Evolutionary conservation across 2,797 vertebrate species (phyloP), one percentile per base, ranked within the genome.

Genomic region (Triplophysa yarkandensis): DNA sequence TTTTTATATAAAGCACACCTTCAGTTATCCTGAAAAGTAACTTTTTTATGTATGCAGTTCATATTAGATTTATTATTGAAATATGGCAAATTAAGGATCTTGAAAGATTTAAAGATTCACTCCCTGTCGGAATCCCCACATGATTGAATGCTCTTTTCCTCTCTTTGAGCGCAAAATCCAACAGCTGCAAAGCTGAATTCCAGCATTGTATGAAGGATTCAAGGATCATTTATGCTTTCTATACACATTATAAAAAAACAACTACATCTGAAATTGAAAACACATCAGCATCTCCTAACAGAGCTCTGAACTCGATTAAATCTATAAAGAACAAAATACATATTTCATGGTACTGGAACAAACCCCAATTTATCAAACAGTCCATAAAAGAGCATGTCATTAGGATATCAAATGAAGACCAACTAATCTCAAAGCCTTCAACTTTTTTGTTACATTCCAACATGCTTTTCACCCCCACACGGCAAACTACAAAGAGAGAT

Each of bases 401-500:
- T 19, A 41, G 68, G 66, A 79, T 60, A 44, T 55, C 30, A 65
- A 62, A 73, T 64, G 36, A 57, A 43, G 54, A 61, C 25, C 60
- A 44, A 44, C 39, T 36, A 23, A 44, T 66, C 6, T 62, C 11
- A 52, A 74, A 70, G 70, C 27, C 39, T 74, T 55, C 36, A 34
- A 61, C 63, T 62, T 23, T 25, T 30, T 10, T 32, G 30, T 9
- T 30, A 54, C 75, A 32, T 60, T 43, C 44, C 58, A 63, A 25
- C 34, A 13, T 27, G 65, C 41, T 63, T 74, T 52, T 50, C 41
- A 28, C 66, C 46, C 32, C 43, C 28, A 17, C 36, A 69, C 14
- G 57, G 34, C 19, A 50, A 52, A 69, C 57, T 25, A 52, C 16
- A 71, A 71, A 72, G 36, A 60, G 9, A 28, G 44, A 48, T 65